A percentile compares a stretch with the other conserved stretches of the same genome.
These are phyloP conservation scores for Periplaneta americana DNA, from an alignment of 1,140 invertebrate species.

Conservation along the genomic window DNA sequence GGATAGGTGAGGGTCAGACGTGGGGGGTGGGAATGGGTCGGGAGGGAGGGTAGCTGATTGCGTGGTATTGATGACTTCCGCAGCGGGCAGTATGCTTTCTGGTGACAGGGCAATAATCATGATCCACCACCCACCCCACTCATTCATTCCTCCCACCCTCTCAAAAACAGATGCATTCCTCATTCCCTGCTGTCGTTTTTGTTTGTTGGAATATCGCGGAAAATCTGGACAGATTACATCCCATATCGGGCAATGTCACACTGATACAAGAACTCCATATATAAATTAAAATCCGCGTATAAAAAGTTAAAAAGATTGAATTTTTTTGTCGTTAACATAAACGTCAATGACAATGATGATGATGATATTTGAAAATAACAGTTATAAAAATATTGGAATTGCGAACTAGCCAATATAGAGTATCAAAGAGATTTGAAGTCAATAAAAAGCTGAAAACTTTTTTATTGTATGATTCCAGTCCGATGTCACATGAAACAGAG, in stretches of 20 bases:
- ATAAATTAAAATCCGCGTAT: neutral
- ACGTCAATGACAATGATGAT: neutral
- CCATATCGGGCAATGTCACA: neutral
- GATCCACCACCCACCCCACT: neutral
- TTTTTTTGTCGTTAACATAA: neutral
- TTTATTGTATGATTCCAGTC: neutral
- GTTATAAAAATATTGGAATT: neutral
- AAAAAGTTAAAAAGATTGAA: neutral
- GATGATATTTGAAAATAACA: neutral
- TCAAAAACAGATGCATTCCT: neutral
- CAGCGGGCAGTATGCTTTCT: slow-evolving; percentile 3
- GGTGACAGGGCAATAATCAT: slow-evolving; percentile 8
- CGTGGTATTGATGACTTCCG: slow-evolving; percentile 9
- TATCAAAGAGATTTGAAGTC: neutral
- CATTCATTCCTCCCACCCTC: neutral
- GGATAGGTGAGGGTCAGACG: neutral
- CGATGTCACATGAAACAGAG: neutral
- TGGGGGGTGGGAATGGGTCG: neutral
- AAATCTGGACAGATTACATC: neutral
- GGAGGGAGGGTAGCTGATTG: neutral
- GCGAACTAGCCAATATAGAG: neutral
- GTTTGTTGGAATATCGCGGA: neutral
- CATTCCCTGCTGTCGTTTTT: neutral
- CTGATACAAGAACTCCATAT: neutral
- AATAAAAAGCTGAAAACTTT: neutral